These are phyloP conservation scores for Rhyacichthys aspro DNA, from an alignment of 2,797 vertebrate species.

Conservation along the genomic window DNA sequence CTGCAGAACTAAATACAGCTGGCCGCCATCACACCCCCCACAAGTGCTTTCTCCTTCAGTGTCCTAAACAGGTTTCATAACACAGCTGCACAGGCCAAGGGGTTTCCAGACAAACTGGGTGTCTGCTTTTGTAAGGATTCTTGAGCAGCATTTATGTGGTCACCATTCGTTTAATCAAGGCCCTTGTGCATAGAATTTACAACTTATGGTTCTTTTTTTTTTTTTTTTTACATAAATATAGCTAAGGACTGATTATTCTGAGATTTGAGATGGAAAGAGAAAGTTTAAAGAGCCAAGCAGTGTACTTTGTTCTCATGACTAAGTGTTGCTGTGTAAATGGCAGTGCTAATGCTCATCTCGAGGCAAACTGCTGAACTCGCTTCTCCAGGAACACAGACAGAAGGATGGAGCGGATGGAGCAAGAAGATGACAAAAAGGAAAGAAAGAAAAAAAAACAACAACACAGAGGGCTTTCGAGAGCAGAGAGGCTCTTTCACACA, in stretches of 20 bases:
- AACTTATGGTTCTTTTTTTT: no score
- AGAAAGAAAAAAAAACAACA: not conserved
- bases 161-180: no score
- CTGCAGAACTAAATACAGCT: conserved; percentile 60
- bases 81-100: conserved; percentile 29
- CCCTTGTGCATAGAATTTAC: no score
- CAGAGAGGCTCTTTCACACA: conserved; percentile 21
- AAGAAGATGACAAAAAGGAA: conserved; percentile 8
- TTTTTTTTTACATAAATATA: no score
- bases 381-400: conserved; percentile 39
- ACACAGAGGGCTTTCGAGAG: conserved; percentile 25
- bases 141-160: no score
- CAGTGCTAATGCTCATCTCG: conserved; percentile 59
- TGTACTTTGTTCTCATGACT: conserved; percentile 64
- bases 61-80: conserved; percentile 17
- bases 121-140: conserved; percentile 27
- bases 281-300: conserved; percentile 25
- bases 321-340: conserved; percentile 61
- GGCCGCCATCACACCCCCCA: conserved; percentile 35
- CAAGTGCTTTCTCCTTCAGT: conserved; percentile 13
- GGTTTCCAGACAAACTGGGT: not conserved
- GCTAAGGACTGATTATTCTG: conserved; percentile 50
- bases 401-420: not conserved
- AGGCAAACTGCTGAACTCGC: conserved; percentile 60
- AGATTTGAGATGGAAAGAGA: conserved; percentile 37